Evolutionary conservation across 2,888 invertebrate genomes (phyloP), one percentile per base, ranked within the genome.

Genomic region (Eudasyphora cyanicolor): DNA sequence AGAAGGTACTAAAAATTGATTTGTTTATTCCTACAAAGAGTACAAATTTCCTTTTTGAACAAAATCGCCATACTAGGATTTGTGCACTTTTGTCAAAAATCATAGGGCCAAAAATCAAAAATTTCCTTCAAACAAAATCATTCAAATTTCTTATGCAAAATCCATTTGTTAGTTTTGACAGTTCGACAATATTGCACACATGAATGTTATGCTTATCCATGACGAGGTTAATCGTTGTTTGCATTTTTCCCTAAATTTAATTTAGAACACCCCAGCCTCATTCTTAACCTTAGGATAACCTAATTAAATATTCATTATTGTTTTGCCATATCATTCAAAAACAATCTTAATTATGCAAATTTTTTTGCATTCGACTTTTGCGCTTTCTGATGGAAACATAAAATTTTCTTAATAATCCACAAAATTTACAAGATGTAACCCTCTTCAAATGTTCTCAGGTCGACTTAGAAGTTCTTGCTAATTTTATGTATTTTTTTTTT

Each of bases 271-370:
- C 17, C n/a, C n/a, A n/a, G n/a, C n/a, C n/a, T n/a, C n/a, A n/a
- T n/a, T n/a, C n/a, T n/a, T n/a, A n/a, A n/a, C n/a, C n/a, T n/a
- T n/a, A n/a, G n/a, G 19, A 1, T 4, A 21, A n/a, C 10, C 19
- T 80, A 80, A 83, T 84, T 84, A 84, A 84, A 84, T 81, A 84
- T 84, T 84, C 84, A 84, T 84, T 84, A 71, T 57, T 77, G 77
- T 75, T 81, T 78, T 78, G 78, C 67, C 64, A 42, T 76, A 82
- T 80, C 84, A 81, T 81, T 76, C 51, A 73, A 78, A 81, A 84
- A 73, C 81, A 76, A 84, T 81, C 78, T 81, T 38, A 81, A 84
- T 78, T 84, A 84, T 84, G 84, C 51, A 80, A 84, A 84, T 84
- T 77, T n/a, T n/a, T n/a, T n/a, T n/a, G n/a, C n/a, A n/a, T n/a